Evolutionary conservation across 2,797 vertebrate species (phyloP).

Genomic region (Microctenopoma steveboyesi): DNA sequence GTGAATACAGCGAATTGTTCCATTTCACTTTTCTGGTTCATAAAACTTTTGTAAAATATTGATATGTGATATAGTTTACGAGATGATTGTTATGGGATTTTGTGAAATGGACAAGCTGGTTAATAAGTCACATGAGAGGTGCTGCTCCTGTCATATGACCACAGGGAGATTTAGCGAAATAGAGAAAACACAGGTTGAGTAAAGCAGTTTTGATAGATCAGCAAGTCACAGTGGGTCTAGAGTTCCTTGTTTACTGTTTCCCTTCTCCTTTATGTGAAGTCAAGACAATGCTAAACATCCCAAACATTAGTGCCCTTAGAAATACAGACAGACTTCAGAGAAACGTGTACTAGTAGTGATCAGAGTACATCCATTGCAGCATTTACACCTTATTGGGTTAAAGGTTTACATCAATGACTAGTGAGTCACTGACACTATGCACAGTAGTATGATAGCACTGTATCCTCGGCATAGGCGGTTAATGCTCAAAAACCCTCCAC

Average conservation of each 20-base stretch:
- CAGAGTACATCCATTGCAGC: neutral
- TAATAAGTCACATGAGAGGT: constrained; percentile 65
- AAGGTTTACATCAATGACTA: neutral
- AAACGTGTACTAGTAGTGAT: neutral
- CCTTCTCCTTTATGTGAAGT: constrained; percentile 39
- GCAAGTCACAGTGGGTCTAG: constrained; percentile 28
- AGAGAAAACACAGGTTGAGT: constrained; percentile 21
- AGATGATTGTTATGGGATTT: constrained; percentile 8
- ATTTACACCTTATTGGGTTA: neutral
- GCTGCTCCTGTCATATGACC: constrained; percentile 56
- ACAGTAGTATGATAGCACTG: neutral
- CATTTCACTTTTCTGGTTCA: constrained; percentile 1
- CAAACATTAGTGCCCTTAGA: neutral
- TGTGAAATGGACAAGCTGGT: constrained; percentile 37
- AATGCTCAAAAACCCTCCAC: no score
- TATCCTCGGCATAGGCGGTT: no score
- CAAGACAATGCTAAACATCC: neutral
- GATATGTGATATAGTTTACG: constrained; percentile 22
- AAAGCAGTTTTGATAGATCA: constrained; percentile 52
- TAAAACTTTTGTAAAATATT: constrained; percentile 31
- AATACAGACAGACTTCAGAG: neutral
- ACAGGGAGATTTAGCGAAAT: constrained; percentile 12
- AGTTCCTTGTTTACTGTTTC: constrained; percentile 63
- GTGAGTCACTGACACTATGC: neutral
- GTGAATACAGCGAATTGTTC: neutral